These are phyloP conservation scores for Pteria penguin DNA, from an alignment of 2,888 invertebrate genomes.

Conservation along the genomic window DNA sequence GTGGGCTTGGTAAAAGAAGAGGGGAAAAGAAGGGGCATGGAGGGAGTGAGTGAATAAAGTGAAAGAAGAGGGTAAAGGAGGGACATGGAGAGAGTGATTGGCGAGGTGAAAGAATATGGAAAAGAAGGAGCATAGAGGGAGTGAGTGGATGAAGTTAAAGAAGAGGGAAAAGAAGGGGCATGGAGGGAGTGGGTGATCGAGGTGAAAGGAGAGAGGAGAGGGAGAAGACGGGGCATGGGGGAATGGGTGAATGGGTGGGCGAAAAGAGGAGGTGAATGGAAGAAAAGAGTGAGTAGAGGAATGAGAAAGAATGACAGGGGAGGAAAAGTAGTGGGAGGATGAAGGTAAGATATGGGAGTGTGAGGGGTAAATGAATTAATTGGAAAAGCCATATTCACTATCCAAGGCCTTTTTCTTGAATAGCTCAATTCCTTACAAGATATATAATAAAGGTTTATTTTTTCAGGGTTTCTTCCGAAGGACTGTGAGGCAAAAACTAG, in stretches of 20 bases:
- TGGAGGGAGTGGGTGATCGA: not conserved
- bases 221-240: not conserved
- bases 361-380: not conserved
- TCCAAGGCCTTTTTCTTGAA: too few relatives aligned
- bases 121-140: not conserved
- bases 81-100: not conserved
- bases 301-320: conserved; percentile 1
- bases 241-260: not conserved
- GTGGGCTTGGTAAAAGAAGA: not conserved
- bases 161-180: conserved; percentile 1
- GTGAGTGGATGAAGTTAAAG: not conserved
- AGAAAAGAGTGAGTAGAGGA: conserved; percentile 2
- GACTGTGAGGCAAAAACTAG: conserved; percentile 72
- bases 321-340: conserved; percentile 1
- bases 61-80: not conserved
- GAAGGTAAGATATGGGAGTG: conserved; percentile 1
- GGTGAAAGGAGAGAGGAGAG: not conserved
- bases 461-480: conserved; percentile 75
- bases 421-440: too few relatives aligned
- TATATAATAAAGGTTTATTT: not conserved
- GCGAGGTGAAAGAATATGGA: not conserved
- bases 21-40: not conserved
- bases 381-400: too few relatives aligned
- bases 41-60: not conserved
- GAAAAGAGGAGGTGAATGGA: not conserved